Percentiles rank a stretch among this genome's conserved stretches.
These are phyloP conservation scores for Tadarida brasiliensis DNA, from an alignment of 2,797 vertebrate genomes.

Conservation along the genomic window DNA sequence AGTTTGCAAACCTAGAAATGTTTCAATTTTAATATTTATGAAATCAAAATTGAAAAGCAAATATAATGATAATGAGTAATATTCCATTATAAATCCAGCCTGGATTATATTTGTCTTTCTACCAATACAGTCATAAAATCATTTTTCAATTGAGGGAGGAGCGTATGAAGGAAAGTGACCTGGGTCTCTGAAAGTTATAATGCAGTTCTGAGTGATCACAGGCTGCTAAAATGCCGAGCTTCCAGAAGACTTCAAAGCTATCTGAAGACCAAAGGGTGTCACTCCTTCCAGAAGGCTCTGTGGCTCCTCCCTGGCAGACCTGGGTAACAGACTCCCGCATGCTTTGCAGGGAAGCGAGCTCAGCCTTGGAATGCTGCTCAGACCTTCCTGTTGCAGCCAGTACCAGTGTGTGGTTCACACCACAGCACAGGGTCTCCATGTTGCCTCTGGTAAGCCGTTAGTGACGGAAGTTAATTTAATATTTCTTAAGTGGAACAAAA, in stretches of 20 bases:
- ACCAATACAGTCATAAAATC: neutral
- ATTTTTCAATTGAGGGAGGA: neutral
- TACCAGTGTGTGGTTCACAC: too few species aligned
- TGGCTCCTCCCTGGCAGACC: neutral
- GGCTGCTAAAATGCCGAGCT: neutral
- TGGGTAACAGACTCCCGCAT: rapidly evolving
- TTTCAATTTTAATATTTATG: neutral
- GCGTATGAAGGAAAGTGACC: neutral
- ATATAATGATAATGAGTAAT: neutral
- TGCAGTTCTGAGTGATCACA: neutral
- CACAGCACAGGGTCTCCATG: neutral
- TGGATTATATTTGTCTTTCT: neutral
- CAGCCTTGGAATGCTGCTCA: neutral
- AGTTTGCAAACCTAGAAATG: neutral
- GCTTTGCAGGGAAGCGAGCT: neutral
- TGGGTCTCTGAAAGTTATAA: neutral
- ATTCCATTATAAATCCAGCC: neutral
- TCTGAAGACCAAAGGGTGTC: neutral
- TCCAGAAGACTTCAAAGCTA: neutral
- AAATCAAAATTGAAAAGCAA: neutral
- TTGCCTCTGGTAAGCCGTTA: neutral
- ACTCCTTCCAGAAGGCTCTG: neutral
- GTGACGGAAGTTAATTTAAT: neutral
- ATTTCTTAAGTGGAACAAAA: neutral
- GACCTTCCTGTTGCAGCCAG: neutral